Evolutionary conservation across 2,797 vertebrate species (phyloP).

Genomic region (Oceanodroma leucorhoa): DNA sequence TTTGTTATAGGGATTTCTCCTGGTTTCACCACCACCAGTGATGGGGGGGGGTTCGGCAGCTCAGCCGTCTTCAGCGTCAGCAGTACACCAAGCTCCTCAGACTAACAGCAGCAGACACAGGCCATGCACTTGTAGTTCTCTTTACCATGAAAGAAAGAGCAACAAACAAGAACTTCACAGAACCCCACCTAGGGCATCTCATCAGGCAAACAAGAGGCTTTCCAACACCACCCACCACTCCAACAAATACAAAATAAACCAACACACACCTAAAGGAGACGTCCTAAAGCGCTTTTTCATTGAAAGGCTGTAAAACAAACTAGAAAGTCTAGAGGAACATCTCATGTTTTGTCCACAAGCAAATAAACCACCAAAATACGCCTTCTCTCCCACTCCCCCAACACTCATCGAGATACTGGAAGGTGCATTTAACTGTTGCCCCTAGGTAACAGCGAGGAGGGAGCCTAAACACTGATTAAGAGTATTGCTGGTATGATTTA

Average conservation of each 20-base stretch:
- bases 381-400: not conserved
- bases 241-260: not conserved
- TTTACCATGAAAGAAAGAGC: not conserved
- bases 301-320: not conserved
- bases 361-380: not conserved
- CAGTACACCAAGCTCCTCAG: not conserved
- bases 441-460: not conserved
- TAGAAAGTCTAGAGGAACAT: not conserved
- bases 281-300: not conserved
- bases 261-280: not conserved
- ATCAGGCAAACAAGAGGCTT: not conserved
- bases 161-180: not conserved
- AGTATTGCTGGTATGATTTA: not conserved
- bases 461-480: not conserved
- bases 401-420: not conserved
- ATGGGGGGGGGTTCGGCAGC: not conserved
- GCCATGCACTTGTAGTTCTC: rapidly evolving
- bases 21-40: rapidly evolving
- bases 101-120: too few relatives aligned
- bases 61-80: not conserved
- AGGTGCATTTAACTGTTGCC: not conserved
- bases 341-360: not conserved
- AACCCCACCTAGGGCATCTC: not conserved
- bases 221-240: not conserved
- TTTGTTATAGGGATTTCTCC: not conserved